Evolutionary conservation across 1,140 invertebrate species (phyloP), one percentile per base, ranked within the genome.

Genomic region (Spodoptera litura): DNA sequence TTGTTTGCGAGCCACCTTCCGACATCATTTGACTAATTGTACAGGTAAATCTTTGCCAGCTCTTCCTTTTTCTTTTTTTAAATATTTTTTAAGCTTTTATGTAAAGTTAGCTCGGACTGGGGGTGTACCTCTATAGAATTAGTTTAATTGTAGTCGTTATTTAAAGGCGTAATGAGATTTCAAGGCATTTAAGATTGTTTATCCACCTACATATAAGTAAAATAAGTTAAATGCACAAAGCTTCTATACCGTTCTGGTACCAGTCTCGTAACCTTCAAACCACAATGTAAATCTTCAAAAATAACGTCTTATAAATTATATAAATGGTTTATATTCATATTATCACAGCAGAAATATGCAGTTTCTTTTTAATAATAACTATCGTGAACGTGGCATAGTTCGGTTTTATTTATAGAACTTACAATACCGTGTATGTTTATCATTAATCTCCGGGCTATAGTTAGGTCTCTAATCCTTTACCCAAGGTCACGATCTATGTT

Each of bases 31-130:
- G 35, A 61, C 56, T 62, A 51, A 53, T 62, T 62, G 44, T 53
- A 75, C 73, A 75, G 73, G 59, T 75, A 75, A 73, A 73, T 73
- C 71, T 73, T 35, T 35, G 27, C 38, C 35, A n/a, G 38, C 10
- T 61, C 58, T 75, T n/a, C 49, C 20, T 73, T 58, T 8, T 31
- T 61, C 49, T 38, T 38, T 64, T 75, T n/a, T 44, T 4, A 44
- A 44, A 44, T 44, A 8, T 15, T 20, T 53, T 35, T 53, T 53
- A 52, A 53, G 44, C 49, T 25, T 58, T 25, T 72, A 20, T 58
- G 61, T 11, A 12, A 44, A 56, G 20, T 64, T 12, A 35, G 61
- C 35, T 38, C 13, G 13, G 2, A 15, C 9, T 13, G 31, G 20
- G 20, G 20, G 12, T 49, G n/a, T 49, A n/a, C n/a, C n/a, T n/a